Base-by-base conservation (phyloP, 2,113 vertebrate genomes). In the Crotalus helleri region DNA sequence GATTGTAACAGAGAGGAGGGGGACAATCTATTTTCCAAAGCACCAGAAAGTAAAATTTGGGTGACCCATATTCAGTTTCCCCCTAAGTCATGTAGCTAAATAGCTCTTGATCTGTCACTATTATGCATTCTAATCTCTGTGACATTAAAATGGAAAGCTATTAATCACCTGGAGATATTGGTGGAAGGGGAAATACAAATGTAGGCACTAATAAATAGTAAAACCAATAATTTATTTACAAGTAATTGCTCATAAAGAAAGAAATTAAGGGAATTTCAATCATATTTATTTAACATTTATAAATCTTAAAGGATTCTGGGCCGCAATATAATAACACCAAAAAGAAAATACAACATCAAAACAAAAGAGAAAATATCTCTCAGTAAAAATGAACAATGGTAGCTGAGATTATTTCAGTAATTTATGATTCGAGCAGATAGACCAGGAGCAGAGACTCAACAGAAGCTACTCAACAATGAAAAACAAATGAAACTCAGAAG, bases 261-360 rank as follows among this genome's bases (percentile, higher is more conserved):
- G 11, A 94, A 91, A 95, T 74, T 11, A 39, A 58, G 96, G 17
- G 92, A 94, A 61, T 93, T 94, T 81, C 89, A 46, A 87, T 95
- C 94, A 69, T 95, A 95, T 57, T 93, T 95, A 86, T 91, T 91
- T 55, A 54, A 39, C 17, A 81, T 21, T 81, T 81, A 81, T 21
- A 81, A 81, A 81, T 33, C 33, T 21, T 17, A 81, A 81, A 81
- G 74, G 33, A 81, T 44, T 21, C 17, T 81, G 74, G 74, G 33
- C 33, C 21, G 74, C 33, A 81, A 81, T 39, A 81, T 39, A 39
- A 17, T 19, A 21, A 81, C 74, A 44, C 74, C 33, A 19, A 81
- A 81, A 81, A 39, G 15, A 39, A 81, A 81, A 39, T 19, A 6
- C 19, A 21, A 39, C 33, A 39, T 81, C 69, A 39, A 81, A 81